A percentile compares a stretch with the other conserved stretches of the same genome.
These are phyloP conservation scores for Eupithecia abbreviata DNA, from an alignment of 2,888 invertebrate genomes.

Conservation along the genomic window DNA sequence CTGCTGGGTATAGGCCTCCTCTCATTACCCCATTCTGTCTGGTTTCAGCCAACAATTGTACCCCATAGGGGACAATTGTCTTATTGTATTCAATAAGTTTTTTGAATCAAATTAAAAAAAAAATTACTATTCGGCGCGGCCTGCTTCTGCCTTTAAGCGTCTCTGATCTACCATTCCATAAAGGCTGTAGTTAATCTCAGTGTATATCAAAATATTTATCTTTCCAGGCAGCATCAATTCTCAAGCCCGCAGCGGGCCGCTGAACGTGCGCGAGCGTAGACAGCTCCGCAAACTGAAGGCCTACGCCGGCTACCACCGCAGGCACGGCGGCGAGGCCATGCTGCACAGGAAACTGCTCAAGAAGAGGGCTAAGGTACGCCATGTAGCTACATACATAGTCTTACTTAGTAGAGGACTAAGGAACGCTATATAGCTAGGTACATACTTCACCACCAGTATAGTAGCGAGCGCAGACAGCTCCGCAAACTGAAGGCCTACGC, in stretches of 20 bases:
- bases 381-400: not conserved
- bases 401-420: too few species aligned
- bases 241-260: conserved; percentile 81
- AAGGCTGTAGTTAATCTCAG: too few species aligned
- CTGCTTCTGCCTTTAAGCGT: too few species aligned
- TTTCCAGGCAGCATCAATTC: conserved; percentile 89
- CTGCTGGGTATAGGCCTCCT: too few species aligned
- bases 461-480: conserved; percentile 83
- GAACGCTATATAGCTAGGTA: not conserved
- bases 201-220: not conserved
- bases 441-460: too few species aligned
- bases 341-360: conserved; percentile 90
- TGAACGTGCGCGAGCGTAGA: conserved; percentile 87
- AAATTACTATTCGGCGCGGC: too few species aligned
- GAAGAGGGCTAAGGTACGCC: conserved; percentile 74
- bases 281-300: conserved; percentile 92
- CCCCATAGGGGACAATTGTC: too few species aligned
- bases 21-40: too few species aligned
- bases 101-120: too few species aligned
- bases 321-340: conserved; percentile 91
- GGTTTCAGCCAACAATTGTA: too few species aligned
- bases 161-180: too few species aligned
- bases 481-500: conserved; percentile 91
- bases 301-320: conserved; percentile 90
- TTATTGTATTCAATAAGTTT: too few species aligned